Evolutionary conservation across 2,797 vertebrate genomes (phyloP), one percentile per base, ranked within the genome.

Genomic region (Lemur catta): DNA sequence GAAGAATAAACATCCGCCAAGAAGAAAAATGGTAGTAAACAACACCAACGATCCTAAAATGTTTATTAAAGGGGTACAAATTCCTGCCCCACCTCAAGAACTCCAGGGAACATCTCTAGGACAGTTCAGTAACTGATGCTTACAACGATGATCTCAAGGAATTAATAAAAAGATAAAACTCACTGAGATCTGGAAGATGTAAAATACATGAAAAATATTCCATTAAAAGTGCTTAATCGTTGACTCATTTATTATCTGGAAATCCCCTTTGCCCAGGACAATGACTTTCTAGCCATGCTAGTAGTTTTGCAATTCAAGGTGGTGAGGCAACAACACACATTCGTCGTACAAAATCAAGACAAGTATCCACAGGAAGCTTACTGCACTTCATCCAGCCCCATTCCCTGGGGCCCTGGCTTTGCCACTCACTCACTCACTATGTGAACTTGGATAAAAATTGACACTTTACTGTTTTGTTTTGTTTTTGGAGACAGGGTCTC

Each of bases 281-380:
- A 55, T 20, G 18, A 55, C n/a, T 61, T 59, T 35, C 13, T 82
- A 17, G 33, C 15, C 41, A 52, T 4, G 3, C 7, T 10, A 13
- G 65, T 24, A 79, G 30, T 79, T 88, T 75, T 57, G 65, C 72
- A 93, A 67, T 50, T 30, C 6, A 4, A 18, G 28, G 35, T 30
- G 35, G 7, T 15, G 22, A 13, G 28, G 46, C 12, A 59, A 41
- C 6, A 8, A 20, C 43, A 76, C 11, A 15, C 28, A 67, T 35
- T 46, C 61, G 35, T 30, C 11, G 15, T 7, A 38, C 22, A 35
- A 74, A 69, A 80, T 26, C 2, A 30, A 81, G 24, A 7, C 30
- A 0, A 38, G 0, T 13, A 30, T 30, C 41, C 30, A 20, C 5
- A n/a, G 30, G 38, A 11, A 10, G 30, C 38, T 13, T 6, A 52